These are phyloP conservation scores for Botia kubotai DNA, from an alignment of 2,797 vertebrate genomes.

Conservation along the genomic window DNA sequence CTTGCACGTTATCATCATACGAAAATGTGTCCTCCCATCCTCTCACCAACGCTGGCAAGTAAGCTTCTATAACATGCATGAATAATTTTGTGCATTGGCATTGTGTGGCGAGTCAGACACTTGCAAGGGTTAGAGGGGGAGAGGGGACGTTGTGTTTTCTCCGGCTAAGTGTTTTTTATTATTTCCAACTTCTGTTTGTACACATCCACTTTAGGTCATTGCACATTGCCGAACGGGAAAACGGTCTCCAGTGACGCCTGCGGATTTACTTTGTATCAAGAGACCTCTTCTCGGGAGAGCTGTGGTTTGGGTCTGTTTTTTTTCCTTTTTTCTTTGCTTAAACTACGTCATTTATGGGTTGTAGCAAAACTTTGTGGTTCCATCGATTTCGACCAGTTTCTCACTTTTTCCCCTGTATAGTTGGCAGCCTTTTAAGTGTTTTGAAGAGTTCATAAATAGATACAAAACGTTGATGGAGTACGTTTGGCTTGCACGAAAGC, in stretches of 20 bases:
- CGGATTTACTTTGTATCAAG: constrained; percentile 1
- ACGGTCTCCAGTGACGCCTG: constrained; percentile 19
- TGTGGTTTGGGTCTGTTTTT: constrained; percentile 29
- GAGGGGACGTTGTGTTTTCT: constrained; percentile 31
- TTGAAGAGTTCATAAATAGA: constrained; percentile 6
- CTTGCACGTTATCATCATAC: constrained; percentile 63
- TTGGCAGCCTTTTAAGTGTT: not conserved
- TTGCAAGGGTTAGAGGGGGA: constrained; percentile 33
- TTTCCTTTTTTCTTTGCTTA: not conserved
- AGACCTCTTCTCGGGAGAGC: constrained; percentile 12
- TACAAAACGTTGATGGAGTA: constrained; percentile 6
- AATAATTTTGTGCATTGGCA: constrained; percentile 39
- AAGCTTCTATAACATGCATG: constrained; percentile 31
- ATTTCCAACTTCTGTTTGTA: constrained; percentile 29
- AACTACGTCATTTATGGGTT: constrained; percentile 7
- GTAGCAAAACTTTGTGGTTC: not conserved
- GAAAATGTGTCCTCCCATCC: constrained; percentile 45
- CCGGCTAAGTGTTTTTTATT: not conserved
- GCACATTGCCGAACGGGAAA: constrained; percentile 15
- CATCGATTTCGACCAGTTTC: constrained; percentile 1
- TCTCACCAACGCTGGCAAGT: constrained; percentile 28
- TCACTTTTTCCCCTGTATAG: not conserved
- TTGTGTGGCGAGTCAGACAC: constrained; percentile 42
- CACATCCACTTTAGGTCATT: constrained; percentile 19
- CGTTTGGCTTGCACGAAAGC: constrained; percentile 37